A percentile compares a stretch with the other conserved stretches of the same genome.
phyloP scores from a whole-genome alignment of 2,797 vertebrate genomes.

The Vespertilio murinus region DNA sequence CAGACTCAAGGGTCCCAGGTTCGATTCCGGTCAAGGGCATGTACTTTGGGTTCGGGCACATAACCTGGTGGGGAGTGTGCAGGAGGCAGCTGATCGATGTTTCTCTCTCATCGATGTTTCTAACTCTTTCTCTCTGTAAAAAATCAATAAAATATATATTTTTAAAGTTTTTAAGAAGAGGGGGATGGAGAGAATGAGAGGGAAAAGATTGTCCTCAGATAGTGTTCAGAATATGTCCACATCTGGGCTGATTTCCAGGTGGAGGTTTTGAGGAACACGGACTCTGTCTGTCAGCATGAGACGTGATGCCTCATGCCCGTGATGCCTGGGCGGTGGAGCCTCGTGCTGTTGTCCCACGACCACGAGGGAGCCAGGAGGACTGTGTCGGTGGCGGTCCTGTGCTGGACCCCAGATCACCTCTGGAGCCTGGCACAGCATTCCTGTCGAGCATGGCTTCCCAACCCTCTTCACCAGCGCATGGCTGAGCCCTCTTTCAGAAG shows the following conservation, averaged over 20 bases:
- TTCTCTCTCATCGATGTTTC: no score
- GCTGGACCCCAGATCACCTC: neutral
- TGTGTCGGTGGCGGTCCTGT: no score
- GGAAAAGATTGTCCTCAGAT: neutral
- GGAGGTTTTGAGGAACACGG: fast-evolving
- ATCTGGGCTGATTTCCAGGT: neutral
- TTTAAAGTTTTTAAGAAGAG: neutral
- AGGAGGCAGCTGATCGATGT: no score
- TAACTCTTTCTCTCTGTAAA: no score
- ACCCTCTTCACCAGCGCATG: neutral
- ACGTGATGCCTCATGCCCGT: fast-evolving
- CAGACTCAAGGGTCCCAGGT: no score
- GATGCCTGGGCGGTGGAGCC: neutral
- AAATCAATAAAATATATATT: no score
- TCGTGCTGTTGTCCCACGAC: fast-evolving
- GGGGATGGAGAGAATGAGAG: neutral
- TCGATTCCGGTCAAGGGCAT: no score
- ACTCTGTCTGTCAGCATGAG: neutral
- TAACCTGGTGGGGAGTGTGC: no score
- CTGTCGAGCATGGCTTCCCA: neutral
- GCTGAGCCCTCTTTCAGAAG: neutral
- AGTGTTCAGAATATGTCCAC: neutral
- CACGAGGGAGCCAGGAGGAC: neutral
- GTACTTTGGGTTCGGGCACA: no score
- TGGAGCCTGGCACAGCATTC: no score